phyloP scores from a whole-genome alignment of 2,888 invertebrate species.

The Andrena bicolor region DNA sequence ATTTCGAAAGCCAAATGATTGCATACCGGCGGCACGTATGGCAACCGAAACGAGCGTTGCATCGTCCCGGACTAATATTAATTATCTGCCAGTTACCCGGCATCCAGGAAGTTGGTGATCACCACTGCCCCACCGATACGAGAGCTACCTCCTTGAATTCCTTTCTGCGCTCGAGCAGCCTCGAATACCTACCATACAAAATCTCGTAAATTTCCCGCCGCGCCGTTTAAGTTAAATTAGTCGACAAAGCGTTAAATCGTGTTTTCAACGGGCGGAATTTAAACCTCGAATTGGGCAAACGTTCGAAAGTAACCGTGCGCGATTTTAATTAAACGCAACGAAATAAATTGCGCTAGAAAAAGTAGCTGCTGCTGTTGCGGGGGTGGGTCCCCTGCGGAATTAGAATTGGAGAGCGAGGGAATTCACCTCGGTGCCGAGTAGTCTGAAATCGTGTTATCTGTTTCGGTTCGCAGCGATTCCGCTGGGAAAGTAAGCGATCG shows the following conservation, averaged over 20 bases:
- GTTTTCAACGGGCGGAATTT: not conserved
- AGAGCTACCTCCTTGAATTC: not conserved
- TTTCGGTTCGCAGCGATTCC: constrained; percentile 40
- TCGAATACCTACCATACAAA: constrained; percentile 2
- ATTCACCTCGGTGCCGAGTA: constrained; percentile 8
- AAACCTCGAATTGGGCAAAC: not conserved
- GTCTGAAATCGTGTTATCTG: constrained; percentile 33
- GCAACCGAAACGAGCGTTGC: not conserved
- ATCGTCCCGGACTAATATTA: constrained; percentile 10
- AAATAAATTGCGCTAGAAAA: constrained; percentile 13
- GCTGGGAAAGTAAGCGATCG: constrained; percentile 45
- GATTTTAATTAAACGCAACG: constrained; percentile 23
- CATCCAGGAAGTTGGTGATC: constrained; percentile 8
- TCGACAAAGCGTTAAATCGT: constrained; percentile 6
- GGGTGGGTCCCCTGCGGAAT: not conserved
- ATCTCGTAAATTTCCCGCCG: constrained; percentile 2
- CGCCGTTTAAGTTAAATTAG: constrained; percentile 15
- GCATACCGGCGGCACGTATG: not conserved
- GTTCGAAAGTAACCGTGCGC: constrained; percentile 17
- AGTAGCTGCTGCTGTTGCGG: not conserved
- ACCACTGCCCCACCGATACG: not conserved
- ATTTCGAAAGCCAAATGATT: not conserved
- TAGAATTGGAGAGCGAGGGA: not conserved
- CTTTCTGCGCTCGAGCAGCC: not conserved
- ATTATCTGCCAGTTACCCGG: constrained; percentile 16